A percentile compares a stretch with the other conserved stretches of the same genome.
phyloP scores from a whole-genome alignment of 2,113 vertebrate genomes.

The Leptodactylus fuscus region DNA sequence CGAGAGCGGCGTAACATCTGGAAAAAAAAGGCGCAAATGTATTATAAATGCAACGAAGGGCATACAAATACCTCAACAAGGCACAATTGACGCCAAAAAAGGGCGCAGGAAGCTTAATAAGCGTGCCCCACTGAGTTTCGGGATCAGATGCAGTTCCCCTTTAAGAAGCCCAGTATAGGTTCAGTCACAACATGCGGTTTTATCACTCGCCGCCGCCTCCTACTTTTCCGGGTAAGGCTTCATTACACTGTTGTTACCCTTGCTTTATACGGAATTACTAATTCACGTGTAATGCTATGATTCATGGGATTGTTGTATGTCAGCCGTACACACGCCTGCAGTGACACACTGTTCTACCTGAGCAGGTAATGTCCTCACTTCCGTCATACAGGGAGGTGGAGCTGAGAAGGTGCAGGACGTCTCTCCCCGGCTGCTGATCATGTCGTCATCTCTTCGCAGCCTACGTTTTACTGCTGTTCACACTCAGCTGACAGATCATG shows the following conservation, averaged over 20 bases:
- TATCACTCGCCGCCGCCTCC: not conserved
- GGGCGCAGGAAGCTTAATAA: no score
- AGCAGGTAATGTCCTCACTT: not conserved
- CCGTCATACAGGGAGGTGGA: not conserved
- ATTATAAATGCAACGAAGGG: no score
- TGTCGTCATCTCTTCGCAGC: not conserved
- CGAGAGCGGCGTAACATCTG: no score
- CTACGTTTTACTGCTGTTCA: no score
- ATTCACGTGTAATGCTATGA: not conserved
- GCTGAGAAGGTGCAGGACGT: not conserved
- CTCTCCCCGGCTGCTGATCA: not conserved
- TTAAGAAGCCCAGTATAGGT: not conserved
- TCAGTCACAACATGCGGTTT: not conserved
- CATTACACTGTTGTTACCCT: not conserved
- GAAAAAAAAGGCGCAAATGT: no score
- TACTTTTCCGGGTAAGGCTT: no score
- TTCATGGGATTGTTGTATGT: not conserved
- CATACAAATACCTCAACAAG: no score
- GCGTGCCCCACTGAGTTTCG: no score
- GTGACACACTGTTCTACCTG: conserved; percentile 7
- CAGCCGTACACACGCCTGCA: not conserved
- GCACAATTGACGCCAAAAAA: no score
- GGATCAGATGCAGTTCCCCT: not conserved
- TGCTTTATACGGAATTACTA: not conserved
- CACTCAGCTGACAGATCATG: no score